These are phyloP conservation scores for Drosophila sulfurigaster DNA, from an alignment of 1,140 invertebrate species.

Conservation along the genomic window DNA sequence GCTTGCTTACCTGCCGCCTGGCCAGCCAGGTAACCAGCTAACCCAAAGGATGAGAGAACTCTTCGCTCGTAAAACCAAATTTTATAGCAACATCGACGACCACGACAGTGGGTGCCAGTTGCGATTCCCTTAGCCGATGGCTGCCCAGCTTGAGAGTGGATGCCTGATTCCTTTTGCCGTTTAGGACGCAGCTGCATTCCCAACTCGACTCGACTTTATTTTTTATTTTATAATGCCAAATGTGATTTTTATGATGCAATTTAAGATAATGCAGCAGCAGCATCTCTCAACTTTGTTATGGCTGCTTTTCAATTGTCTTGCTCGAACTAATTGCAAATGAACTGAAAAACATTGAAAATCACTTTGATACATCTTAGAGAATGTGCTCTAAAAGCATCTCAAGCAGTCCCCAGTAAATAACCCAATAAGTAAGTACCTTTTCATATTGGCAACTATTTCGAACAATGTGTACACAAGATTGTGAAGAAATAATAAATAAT, in stretches of 20 bases:
- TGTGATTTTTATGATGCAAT: slow-evolving; percentile 80
- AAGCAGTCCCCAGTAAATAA: background rate
- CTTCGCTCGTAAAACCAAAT: slow-evolving; percentile 73
- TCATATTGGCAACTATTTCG: too few species aligned
- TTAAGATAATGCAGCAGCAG: slow-evolving; percentile 71
- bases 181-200: slow-evolving; percentile 63
- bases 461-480: too few species aligned
- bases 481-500: background rate
- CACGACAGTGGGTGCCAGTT: slow-evolving; percentile 18
- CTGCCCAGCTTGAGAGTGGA: slow-evolving; percentile 25
- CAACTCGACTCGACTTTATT: background rate
- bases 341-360: slow-evolving; percentile 4
- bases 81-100: slow-evolving; percentile 65
- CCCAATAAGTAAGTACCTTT: too few species aligned
- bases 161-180: slow-evolving; percentile 31
- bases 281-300: slow-evolving; percentile 48
- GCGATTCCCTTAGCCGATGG: slow-evolving; percentile 4
- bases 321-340: slow-evolving; percentile 53
- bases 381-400: background rate
- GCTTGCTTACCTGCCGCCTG: slow-evolving; percentile 57
- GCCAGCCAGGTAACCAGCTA: slow-evolving; percentile 11
- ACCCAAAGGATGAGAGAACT: slow-evolving; percentile 46
- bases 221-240: slow-evolving; percentile 75
- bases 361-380: background rate
- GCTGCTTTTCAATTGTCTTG: slow-evolving; percentile 73